Evolutionary conservation across 2,888 invertebrate species (phyloP), one percentile per base, ranked within the genome.

Genomic region (Lepidochrysops patricia): DNA sequence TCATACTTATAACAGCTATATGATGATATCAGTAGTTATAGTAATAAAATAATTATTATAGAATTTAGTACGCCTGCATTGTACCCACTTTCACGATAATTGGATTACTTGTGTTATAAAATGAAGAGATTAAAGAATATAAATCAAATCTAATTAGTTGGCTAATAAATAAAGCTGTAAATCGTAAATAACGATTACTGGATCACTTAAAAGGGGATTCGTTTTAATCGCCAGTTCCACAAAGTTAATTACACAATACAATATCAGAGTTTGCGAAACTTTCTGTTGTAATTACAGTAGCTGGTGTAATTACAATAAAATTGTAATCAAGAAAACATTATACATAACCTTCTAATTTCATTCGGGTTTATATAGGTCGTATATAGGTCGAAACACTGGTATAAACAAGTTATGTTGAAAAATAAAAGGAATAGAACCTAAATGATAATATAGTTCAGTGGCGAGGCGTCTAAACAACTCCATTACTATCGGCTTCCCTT

Each of bases 191-290:
- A 70, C 50, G 50, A 50, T 67, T 63, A 63, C 64, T 59, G 62
- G 60, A 67, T 69, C 66, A 63, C 64, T 62, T 65, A 57, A 57
- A 63, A 62, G 63, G 62, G 61, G 59, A 62, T 66, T 68, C 65
- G 61, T 64, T 63, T 64, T 57, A 63, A 61, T 57, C 62, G 66
- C 62, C 63, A 64, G 60, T 64, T 71, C 60, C 65, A 67, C 69
- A 69, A 73, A 73, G 75, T 78, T 77, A 76, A 79, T 78, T 75
- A 74, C 70, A 71, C 66, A 69, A 64, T 67, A 70, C 72, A 69
- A 74, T 75, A 75, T 73, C 73, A 71, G 71, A 72, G 68, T 62
- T 60, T 4, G 43, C 43, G 4, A 60, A 76, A 77, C 71, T 77
- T 77, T 71, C 71, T 74, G 77, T 73, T 76, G 73, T 75, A 69